A percentile compares a stretch with the other conserved stretches of the same genome.
phyloP scores from a whole-genome alignment of 2,888 invertebrate species.

The Mythimna impura region DNA sequence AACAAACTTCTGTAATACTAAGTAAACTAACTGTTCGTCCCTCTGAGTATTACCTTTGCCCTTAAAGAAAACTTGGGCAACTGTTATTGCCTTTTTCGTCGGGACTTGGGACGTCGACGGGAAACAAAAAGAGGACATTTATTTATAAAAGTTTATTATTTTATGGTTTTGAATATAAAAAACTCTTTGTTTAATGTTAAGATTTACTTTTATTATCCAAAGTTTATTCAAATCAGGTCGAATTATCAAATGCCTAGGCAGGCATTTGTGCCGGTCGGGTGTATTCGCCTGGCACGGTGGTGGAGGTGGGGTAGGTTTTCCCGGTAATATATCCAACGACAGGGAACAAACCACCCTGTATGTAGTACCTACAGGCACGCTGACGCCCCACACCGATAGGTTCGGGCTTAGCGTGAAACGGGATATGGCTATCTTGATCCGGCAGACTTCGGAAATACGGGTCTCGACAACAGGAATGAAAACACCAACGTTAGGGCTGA shows the following conservation, averaged over 20 bases:
- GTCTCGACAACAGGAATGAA: no score
- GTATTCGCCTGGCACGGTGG: no score
- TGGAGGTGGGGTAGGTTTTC: no score
- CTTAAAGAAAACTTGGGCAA: constrained; percentile 80
- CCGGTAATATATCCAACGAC: no score
- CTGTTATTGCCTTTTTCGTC: constrained; percentile 80
- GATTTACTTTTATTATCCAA: constrained; percentile 33
- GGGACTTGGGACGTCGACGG: constrained; percentile 73
- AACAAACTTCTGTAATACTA: constrained; percentile 85
- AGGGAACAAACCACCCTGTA: no score
- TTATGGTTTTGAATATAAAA: constrained; percentile 50
- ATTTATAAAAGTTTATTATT: constrained; percentile 59
- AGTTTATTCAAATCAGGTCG: constrained; percentile 5
- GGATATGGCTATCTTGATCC: no score
- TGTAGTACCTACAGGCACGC: no score
- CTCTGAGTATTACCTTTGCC: constrained; percentile 82
- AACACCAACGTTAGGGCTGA: no score
- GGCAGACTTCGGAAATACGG: no score
- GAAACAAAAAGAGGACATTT: constrained; percentile 56
- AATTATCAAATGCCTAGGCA: not conserved
- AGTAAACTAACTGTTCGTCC: constrained; percentile 83
- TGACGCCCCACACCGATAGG: no score
- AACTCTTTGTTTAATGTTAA: constrained; percentile 28
- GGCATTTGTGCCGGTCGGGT: no score
- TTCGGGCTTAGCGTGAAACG: no score